Conservation (phyloP, 1,140 invertebrate genomes). For the Megathymus violae region DNA sequence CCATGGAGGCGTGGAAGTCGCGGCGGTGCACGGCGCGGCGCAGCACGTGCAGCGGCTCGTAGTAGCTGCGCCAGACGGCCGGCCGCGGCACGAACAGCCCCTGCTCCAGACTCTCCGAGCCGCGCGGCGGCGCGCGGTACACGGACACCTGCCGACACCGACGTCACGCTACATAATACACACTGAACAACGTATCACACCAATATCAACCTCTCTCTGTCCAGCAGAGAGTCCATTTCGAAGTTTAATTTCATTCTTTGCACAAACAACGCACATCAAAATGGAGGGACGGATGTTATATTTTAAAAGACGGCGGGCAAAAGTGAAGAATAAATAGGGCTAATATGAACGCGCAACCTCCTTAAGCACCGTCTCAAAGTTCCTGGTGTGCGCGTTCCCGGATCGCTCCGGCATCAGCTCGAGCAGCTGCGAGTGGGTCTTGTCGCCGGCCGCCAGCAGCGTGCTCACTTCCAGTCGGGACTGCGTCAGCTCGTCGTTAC, state of each 20-base stretch:
- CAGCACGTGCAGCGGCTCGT: conserved; percentile 96
- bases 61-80: conserved; percentile 95
- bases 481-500: conserved; percentile 88
- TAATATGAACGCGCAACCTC: too few species aligned
- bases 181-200: too few species aligned
- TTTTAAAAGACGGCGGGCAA: too few species aligned
- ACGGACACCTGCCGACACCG: conserved; percentile 73
- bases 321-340: too few species aligned
- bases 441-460: conserved; percentile 95
- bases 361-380: conserved; percentile 94
- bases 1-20: conserved; percentile 97
- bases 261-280: too few species aligned
- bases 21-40: conserved; percentile 94
- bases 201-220: too few species aligned
- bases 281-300: too few species aligned
- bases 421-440: conserved; percentile 97
- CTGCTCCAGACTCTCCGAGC: conserved; percentile 92
- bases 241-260: too few species aligned
- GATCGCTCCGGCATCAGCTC: conserved; percentile 98
- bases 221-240: too few species aligned
- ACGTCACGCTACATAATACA: neutral
- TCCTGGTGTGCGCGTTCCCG: conserved; percentile 94
- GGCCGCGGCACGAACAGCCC: conserved; percentile 96
- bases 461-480: conserved; percentile 96
- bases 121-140: conserved; percentile 83